Evolutionary conservation across 2,888 invertebrate species (phyloP), one percentile per base, ranked within the genome.

Genomic region (Magallana nippona): DNA sequence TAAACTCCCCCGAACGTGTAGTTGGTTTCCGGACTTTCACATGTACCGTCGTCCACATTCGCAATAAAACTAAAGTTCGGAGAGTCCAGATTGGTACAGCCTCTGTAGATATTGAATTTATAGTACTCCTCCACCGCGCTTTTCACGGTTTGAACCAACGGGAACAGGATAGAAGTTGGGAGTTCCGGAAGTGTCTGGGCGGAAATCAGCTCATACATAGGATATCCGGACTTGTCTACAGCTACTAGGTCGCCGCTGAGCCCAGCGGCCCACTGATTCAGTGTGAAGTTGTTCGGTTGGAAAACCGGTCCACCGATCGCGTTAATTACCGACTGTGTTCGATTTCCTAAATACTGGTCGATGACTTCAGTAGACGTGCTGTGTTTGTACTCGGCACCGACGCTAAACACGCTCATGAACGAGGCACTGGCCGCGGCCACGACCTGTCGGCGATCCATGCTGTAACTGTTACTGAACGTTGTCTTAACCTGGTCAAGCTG

Each of bases 1-100:
- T 87, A 92, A 5, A 91, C 87, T 2, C 93, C 93, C 10, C 93
- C 93, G 82, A 92, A 92, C 8, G 91, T 91, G 56, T 90, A 88
- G 82, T 91, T 91, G 32, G 90, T 90, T 10, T 87, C 85, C 0
- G 89, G 86, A 27, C 88, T 83, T 27, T 86, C 71, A 71, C 93
- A 93, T 0, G 89, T 84, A 10, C 90, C 90, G 77, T 92, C 92
- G 58, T 92, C 91, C 15, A 91, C 86, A 79, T 93, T 93, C 3
- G 93, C 92, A 32, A 88, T 85, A 60, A 89, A 90, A 55, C 88
- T 88, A 83, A 92, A 93, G 80, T 91, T 92, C 0, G 91, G 90
- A 0, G 91, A 88, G 55, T 89, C 89, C 13, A 81, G 83, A 10
- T 89, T 82, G 15, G 91, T 91, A 81, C 93, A 93, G n/a, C 93